phyloP scores from a whole-genome alignment of 2,888 invertebrate species.

The Carterocephalus palaemon region DNA sequence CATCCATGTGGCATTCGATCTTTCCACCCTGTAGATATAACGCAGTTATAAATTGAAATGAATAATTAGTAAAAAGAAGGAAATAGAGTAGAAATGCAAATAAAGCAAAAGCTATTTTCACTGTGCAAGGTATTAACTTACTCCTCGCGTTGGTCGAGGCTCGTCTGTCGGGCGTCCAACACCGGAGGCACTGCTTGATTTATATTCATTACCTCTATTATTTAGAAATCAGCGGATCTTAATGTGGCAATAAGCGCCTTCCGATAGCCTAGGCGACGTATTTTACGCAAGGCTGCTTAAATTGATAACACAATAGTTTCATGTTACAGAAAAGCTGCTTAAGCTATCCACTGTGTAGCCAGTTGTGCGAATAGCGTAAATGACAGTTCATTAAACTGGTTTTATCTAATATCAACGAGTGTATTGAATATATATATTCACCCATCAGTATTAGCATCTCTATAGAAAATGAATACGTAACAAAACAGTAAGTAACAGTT shows the following conservation, averaged over 20 bases:
- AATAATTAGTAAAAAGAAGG: too few relatives aligned
- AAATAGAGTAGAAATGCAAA: background rate
- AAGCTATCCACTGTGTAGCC: background rate
- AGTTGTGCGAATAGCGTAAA: background rate
- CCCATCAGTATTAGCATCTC: too few relatives aligned
- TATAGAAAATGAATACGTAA: too few relatives aligned
- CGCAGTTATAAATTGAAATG: too few relatives aligned
- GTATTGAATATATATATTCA: too few relatives aligned
- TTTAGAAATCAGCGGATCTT: conserved; percentile 55
- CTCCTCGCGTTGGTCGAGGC: background rate
- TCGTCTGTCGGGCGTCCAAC: conserved; percentile 28
- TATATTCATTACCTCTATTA: conserved; percentile 49
- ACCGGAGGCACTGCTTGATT: conserved; percentile 53
- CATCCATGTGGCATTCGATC: too few relatives aligned
- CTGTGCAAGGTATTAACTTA: conserved; percentile 3
- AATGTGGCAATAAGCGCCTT: conserved; percentile 42
- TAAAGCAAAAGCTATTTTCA: background rate
- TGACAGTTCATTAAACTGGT: background rate
- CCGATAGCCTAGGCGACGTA: conserved; percentile 32
- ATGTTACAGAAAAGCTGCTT: conserved; percentile 10
- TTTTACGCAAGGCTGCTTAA: conserved; percentile 25
- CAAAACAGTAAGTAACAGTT: too few relatives aligned
- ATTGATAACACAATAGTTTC: conserved; percentile 24
- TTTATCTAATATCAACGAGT: too few relatives aligned
- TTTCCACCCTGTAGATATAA: too few relatives aligned